Base-by-base conservation (phyloP, 2,888 invertebrate species). In the Nomada ruficornis region DNA sequence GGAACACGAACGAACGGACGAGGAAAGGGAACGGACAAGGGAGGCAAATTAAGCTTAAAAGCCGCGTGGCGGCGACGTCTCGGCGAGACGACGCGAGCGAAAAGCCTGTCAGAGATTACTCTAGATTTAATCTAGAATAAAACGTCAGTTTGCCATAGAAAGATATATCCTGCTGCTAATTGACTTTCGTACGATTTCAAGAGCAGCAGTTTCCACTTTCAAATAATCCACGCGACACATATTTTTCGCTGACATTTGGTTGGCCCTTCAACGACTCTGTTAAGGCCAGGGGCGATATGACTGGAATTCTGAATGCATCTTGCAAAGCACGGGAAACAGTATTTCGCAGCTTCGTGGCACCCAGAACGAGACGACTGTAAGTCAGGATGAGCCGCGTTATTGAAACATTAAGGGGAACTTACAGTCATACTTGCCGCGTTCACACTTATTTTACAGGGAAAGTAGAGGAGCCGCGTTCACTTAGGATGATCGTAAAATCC, bases 401-500 rank as follows among this genome's bases (percentile, higher is more conserved):
- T 82, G 69, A 69, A 75, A 80, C 79, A 57, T 76, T 75, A 84
- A 82, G 54, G 47, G 64, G 79, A 70, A 76, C 71, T 72, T 60
- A 60, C 55, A 59, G 36, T 11, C 47, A 44, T 83, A 77, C 62
- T 36, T 55, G 50, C 15, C 68, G 70, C 72, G 59, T 54, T 62
- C 47, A 36, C 18, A 57, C 71, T 82, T 75, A 78, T 82, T 74
- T 72, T 36, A 18, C 26, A 23, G 44, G 68, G 44, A 68, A 67
- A 77, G 69, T 76, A 47, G 26, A 57, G 10, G 67, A 70, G 70
- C 36, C 69, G 71, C 81, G 79, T 88, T 88, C 87, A 81, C 74
- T 82, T 78, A 75, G 79, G 77, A 79, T 76, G 71, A 71, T 74
- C 85, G 82, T 80, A 82, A 82, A 88, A 84, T 67, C 80, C 72